Evolutionary conservation across 2,888 invertebrate species (phyloP).

Genomic region (Dioctria rufipes): DNA sequence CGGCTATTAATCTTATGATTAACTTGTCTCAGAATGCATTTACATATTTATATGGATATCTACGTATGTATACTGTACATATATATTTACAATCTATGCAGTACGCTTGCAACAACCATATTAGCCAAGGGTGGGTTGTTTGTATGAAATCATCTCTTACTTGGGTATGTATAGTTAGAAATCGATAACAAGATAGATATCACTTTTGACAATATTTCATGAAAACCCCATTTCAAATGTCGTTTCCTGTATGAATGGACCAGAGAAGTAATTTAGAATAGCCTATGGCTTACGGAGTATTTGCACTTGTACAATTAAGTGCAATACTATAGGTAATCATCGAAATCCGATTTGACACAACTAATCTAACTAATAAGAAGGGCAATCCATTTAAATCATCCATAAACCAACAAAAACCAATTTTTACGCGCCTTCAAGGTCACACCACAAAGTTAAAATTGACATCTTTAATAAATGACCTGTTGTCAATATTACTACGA

Average conservation of each 20-base stretch:
- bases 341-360: no score
- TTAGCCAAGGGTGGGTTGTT: neutral
- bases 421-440: no score
- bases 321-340: neutral
- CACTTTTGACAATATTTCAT: neutral
- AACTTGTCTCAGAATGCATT: conserved; percentile 44
- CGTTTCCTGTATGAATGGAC: neutral
- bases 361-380: no score
- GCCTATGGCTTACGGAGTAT: neutral
- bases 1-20: conserved; percentile 52
- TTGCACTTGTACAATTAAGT: no score
- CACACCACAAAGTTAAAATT: no score
- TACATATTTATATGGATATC: neutral
- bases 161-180: neutral
- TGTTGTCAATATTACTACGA: no score
- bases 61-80: neutral
- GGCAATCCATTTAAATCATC: no score
- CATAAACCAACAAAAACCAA: no score
- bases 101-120: neutral
- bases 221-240: neutral
- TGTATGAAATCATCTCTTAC: neutral
- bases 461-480: no score
- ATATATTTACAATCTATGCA: neutral
- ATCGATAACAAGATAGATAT: neutral
- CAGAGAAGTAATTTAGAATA: neutral